These are phyloP conservation scores for Seira ritae DNA, from an alignment of 2,888 invertebrate species.

Conservation along the genomic window DNA sequence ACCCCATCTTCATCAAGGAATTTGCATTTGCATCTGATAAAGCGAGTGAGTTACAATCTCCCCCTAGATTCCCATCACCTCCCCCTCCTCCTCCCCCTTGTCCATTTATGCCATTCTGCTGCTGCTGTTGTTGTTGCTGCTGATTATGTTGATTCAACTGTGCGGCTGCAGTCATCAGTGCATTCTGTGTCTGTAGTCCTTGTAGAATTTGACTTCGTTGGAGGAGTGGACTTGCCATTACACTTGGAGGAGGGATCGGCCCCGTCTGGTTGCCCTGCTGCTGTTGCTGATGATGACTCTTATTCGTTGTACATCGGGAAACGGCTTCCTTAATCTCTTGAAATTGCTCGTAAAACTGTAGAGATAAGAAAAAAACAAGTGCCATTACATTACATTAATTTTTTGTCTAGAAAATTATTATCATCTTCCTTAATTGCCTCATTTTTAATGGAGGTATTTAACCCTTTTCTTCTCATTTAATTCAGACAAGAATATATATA, in stretches of 20 bases:
- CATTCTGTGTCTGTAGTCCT: slow-evolving; percentile 65
- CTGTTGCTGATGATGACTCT: slow-evolving; percentile 51
- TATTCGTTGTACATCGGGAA: slow-evolving; percentile 59
- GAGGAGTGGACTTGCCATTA: slow-evolving; percentile 64
- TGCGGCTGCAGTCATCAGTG: slow-evolving; percentile 64
- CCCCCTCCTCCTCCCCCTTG: slow-evolving; percentile 45
- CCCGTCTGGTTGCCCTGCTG: slow-evolving; percentile 42
- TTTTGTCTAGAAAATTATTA: neutral
- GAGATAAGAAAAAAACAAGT: slow-evolving; percentile 39
- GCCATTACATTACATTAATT: slow-evolving; percentile 5
- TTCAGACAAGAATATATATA: slow-evolving; percentile 18
- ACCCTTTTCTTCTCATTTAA: slow-evolving; percentile 1
- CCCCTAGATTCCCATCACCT: neutral
- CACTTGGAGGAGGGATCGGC: slow-evolving; percentile 54
- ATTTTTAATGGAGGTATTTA: neutral
- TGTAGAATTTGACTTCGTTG: slow-evolving; percentile 67
- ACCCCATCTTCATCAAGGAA: slow-evolving; percentile 68
- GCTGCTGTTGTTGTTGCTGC: slow-evolving; percentile 51
- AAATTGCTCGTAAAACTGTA: slow-evolving; percentile 97
- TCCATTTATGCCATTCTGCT: slow-evolving; percentile 52
- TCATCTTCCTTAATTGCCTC: neutral
- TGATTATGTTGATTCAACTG: slow-evolving; percentile 66
- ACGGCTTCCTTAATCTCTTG: slow-evolving; percentile 98
- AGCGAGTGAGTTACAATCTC: slow-evolving; percentile 44
- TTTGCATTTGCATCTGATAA: slow-evolving; percentile 68